Base-by-base conservation (phyloP, 2,888 invertebrate species). In the Synergus umbraculus region DNA sequence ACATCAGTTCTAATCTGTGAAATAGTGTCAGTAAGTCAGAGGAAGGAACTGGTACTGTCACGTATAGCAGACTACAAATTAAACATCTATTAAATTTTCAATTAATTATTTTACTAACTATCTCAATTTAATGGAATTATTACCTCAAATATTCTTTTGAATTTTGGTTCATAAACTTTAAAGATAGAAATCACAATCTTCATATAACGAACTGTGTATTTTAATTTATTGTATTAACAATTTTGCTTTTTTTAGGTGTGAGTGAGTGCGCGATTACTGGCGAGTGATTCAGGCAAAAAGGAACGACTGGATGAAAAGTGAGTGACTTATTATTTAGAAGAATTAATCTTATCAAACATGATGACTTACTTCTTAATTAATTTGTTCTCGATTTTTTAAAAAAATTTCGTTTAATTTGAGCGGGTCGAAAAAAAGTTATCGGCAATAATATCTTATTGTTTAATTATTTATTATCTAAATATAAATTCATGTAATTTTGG, bases 1-100 rank as follows among this genome's bases (percentile, higher is more conserved):
- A 82, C 82, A 78, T 81, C 81, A 81, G 82, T 58, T 64, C 49
- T 58, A 82, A 83, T 82, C 82, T 80, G 79, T 83, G 81, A 83
- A 82, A 81, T 76, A 82, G 84, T 82, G 82, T 82, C 82, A 83
- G 82, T 82, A 80, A 84, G 79, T 69, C 81, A 78, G 79, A 82
- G 76, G 69, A 63, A 64, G 67, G 76, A 82, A 80, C 79, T 80
- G 22, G 65, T 81, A 76, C 77, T 76, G 76, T 67, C 54, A 78
- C 58, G 64, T 66, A 76, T 76, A 60, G 60, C 18, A 67, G 22
- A 10, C 22, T n/a, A 22, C 1, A 22, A 13, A 37, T 44, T 12
- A 18, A 43, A 18, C 18, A 9, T 18, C 5, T 44, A 15, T 43
- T 3, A 15, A 41, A 41, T 65, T 65, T 41, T n/a, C 7, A 43